Evolutionary conservation across 2,888 invertebrate species (phyloP), one percentile per base, ranked within the genome.

Genomic region (Ptilodon capucinus): DNA sequence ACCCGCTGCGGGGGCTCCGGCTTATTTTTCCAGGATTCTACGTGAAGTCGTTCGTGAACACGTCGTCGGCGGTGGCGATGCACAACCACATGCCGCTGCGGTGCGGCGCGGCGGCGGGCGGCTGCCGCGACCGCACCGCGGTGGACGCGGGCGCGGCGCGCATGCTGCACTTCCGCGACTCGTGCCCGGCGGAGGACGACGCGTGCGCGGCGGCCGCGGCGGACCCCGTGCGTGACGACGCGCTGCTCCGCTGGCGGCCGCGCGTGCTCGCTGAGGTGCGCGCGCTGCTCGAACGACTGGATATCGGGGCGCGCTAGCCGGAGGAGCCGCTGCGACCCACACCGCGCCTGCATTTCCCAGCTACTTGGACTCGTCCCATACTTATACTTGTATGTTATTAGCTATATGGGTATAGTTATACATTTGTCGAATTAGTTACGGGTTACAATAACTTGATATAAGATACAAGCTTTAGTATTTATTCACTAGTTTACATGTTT

Each of bases 31-130:
- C 52, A 58, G 58, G 53, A 25, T 23, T 9, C 1, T 36, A 30
- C 17, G 41, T 53, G 7, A 58, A 58, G 36, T 55, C 58, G 6
- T 55, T 58, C 23, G 32, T 51, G 47, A 58, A 55, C 41, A 47
- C 51, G 8, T 41, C 51, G 1, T 42, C 50, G 9, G 51, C 53
- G 36, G 46, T 38, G 4, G 34, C 55, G 2, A 51, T 55, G 48
- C 58, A 58, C 47, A 58, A 58, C 41, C 58, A 58, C 42, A 9
- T 23, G 8, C 58, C 58, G 17, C 23, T 58, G 11, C 6, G 35
- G 1, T 55, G 58, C 25, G 38, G 21, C 16, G 1, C 0, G 13
- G 18, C 8, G 8, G 8, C 25, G 8, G 25, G 9, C 8, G 7
- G 25, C 9, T 25, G 25, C 25, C 40, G 42, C 41, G 6, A 16